phyloP scores from a whole-genome alignment of 2,888 invertebrate genomes.

The Tenodera sinensis region DNA sequence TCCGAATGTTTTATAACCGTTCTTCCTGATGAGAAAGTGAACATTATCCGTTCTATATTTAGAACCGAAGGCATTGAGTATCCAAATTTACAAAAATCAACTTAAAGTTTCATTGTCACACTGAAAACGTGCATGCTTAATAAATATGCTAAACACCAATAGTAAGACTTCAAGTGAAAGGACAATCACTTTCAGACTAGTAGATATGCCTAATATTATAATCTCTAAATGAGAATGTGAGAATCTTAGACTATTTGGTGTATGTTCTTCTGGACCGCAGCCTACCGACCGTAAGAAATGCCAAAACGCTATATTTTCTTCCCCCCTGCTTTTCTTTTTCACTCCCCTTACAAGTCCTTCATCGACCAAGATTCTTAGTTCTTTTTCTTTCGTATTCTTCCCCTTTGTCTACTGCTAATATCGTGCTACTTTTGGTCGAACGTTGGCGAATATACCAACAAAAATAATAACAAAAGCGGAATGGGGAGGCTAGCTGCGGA shows the following conservation, averaged over 20 bases:
- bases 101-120: too few relatives aligned
- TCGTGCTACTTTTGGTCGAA: background rate
- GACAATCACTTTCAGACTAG: too few relatives aligned
- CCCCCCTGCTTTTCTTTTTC: background rate
- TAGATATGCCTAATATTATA: too few relatives aligned
- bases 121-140: too few relatives aligned
- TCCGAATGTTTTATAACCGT: too few relatives aligned
- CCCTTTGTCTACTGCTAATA: constrained; percentile 14
- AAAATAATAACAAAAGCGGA: constrained; percentile 2
- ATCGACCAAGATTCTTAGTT: background rate
- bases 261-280: background rate
- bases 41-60: too few relatives aligned
- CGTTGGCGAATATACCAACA: background rate
- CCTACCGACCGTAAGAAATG: background rate
- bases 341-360: background rate
- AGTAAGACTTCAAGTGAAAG: too few relatives aligned
- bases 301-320: background rate
- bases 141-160: too few relatives aligned
- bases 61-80: too few relatives aligned
- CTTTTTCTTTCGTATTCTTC: background rate
- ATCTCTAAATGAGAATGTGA: background rate
- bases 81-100: too few relatives aligned
- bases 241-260: background rate
- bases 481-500: background rate
- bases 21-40: too few relatives aligned